phyloP scores from a whole-genome alignment of 2,888 invertebrate genomes.

The Zygothrica quintamaculata region DNA sequence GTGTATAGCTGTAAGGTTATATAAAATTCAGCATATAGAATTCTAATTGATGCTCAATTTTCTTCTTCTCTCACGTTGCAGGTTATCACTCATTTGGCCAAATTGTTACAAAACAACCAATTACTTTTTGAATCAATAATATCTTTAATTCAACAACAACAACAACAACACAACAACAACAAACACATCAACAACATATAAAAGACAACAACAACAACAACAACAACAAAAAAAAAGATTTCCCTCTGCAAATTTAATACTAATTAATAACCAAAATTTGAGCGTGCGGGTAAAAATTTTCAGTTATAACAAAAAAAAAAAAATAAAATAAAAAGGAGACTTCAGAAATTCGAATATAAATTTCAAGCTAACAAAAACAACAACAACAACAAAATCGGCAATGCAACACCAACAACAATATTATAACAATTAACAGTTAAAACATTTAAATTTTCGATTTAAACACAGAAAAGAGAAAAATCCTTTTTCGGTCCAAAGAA shows the following conservation, averaged over 20 bases:
- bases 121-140: constrained; percentile 32
- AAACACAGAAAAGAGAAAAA: too few species aligned
- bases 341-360: too few species aligned
- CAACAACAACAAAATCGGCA: too few species aligned
- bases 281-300: too few species aligned
- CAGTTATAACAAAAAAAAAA: constrained; percentile 22
- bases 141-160: constrained; percentile 25
- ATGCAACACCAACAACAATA: too few species aligned
- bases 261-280: constrained; percentile 1
- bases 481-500: too few species aligned
- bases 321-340: constrained; percentile 4
- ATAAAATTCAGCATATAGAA: background rate
- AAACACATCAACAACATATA: background rate
- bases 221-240: constrained; percentile 10
- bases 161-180: constrained; percentile 16
- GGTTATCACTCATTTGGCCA: constrained; percentile 70
- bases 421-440: too few species aligned
- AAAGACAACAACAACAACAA: constrained; percentile 22
- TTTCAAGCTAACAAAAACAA: too few species aligned
- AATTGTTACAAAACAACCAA: constrained; percentile 55
- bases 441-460: too few species aligned
- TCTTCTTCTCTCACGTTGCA: constrained; percentile 43
- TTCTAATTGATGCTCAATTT: constrained; percentile 7
- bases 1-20: background rate
- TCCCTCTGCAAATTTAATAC: background rate